These are phyloP conservation scores for Dicycla oo DNA, from an alignment of 2,888 invertebrate genomes.

Conservation along the genomic window DNA sequence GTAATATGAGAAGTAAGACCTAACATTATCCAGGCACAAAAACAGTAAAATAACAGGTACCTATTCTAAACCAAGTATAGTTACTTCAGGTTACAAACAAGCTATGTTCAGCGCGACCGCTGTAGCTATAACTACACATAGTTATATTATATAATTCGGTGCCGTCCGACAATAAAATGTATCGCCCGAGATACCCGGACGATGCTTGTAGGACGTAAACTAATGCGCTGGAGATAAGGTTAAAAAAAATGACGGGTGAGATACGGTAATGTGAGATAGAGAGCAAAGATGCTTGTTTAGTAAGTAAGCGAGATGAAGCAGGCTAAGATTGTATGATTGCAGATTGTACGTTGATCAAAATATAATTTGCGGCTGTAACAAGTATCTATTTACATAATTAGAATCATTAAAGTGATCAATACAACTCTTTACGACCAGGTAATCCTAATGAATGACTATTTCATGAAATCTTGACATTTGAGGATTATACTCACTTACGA, in stretches of 20 bases:
- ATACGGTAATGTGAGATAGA: no score
- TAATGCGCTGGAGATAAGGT: not conserved
- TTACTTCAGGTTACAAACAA: constrained; percentile 4
- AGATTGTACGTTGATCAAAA: no score
- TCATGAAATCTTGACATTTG: no score
- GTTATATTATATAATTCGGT: constrained; percentile 52
- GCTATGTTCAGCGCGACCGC: constrained; percentile 5
- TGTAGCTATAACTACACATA: constrained; percentile 18
- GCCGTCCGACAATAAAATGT: constrained; percentile 54
- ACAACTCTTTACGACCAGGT: no score
- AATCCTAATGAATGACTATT: no score
- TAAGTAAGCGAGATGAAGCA: not conserved
- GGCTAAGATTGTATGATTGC: no score
- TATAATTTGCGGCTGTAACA: no score
- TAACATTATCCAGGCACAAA: not conserved
- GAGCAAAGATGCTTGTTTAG: not conserved
- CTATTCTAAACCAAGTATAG: not conserved
- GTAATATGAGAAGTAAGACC: not conserved
- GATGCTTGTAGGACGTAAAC: constrained; percentile 59
- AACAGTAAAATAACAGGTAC: no score
- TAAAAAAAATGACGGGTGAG: not conserved
- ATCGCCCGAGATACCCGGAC: constrained; percentile 62
- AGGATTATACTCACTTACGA: no score
- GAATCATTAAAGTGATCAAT: no score
- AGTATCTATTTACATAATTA: no score